phyloP scores from a whole-genome alignment of 2,113 vertebrate species.

The Prolemur simus region DNA sequence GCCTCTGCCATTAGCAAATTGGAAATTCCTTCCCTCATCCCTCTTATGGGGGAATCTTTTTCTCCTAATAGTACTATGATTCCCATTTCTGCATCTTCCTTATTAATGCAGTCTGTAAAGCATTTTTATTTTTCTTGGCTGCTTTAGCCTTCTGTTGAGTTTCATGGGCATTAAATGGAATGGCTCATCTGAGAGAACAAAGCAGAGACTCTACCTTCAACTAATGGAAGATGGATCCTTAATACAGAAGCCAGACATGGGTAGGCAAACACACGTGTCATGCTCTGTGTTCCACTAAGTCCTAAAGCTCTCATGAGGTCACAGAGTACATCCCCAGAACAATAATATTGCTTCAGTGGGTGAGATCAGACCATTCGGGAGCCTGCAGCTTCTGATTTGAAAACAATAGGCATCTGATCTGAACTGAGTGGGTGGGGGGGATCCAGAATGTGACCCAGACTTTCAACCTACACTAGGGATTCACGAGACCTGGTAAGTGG shows the following conservation, averaged over 20 bases:
- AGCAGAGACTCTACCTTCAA: slow-evolving; percentile 35
- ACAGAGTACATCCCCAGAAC: rapidly evolving
- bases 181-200: neutral
- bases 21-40: slow-evolving; percentile 37
- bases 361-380: neutral
- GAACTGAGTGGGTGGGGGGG: neutral
- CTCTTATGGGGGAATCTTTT: neutral
- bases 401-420: neutral
- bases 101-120: slow-evolving; percentile 39
- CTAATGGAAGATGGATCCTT: neutral
- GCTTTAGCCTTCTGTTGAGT: slow-evolving; percentile 39
- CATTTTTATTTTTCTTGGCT: slow-evolving; percentile 34
- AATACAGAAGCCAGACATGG: neutral
- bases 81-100: slow-evolving; percentile 44
- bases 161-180: slow-evolving; percentile 30
- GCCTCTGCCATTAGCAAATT: slow-evolving; percentile 51
- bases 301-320: neutral
- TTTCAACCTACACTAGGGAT: neutral
- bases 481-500: neutral
- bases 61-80: slow-evolving; percentile 33
- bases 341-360: too few relatives aligned
- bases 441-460: neutral
- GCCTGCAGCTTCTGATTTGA: neutral
- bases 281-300: neutral
- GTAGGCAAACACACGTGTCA: rapidly evolving